Evolutionary conservation across 2,888 invertebrate genomes (phyloP).

Genomic region (Tholera decimalis): DNA sequence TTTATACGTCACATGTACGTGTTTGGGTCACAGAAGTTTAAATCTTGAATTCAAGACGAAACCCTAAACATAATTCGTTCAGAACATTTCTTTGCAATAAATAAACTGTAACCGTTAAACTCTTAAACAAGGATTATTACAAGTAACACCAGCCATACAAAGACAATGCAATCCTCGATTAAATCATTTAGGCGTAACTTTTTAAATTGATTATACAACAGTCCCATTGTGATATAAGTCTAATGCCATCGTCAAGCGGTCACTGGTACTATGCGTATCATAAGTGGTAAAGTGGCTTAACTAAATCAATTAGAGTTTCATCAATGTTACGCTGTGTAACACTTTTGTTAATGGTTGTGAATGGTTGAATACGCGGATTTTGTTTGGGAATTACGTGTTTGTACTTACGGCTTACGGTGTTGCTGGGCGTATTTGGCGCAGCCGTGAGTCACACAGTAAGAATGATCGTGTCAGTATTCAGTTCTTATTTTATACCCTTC

Average conservation of each 20-base stretch:
- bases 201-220: constrained; percentile 31
- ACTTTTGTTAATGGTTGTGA: constrained; percentile 26
- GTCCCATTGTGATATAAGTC: constrained; percentile 36
- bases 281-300: constrained; percentile 31
- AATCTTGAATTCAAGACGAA: too few species aligned
- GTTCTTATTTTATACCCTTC: too few species aligned
- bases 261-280: constrained; percentile 29
- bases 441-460: too few species aligned
- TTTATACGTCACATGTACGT: too few species aligned
- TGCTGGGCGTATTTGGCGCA: too few species aligned
- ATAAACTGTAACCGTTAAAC: neutral
- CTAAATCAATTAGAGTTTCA: constrained; percentile 51
- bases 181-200: constrained; percentile 25
- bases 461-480: too few species aligned
- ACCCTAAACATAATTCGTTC: too few species aligned
- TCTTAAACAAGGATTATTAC: neutral
- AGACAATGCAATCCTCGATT: constrained; percentile 23
- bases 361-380: neutral
- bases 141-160: neutral
- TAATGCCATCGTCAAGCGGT: constrained; percentile 24
- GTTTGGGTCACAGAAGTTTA: too few species aligned
- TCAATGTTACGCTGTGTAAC: constrained; percentile 32
- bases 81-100: neutral
- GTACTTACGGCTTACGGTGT: too few species aligned
- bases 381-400: neutral